phyloP scores from a whole-genome alignment of 2,888 invertebrate species.

The Mayetiola destructor region DNA sequence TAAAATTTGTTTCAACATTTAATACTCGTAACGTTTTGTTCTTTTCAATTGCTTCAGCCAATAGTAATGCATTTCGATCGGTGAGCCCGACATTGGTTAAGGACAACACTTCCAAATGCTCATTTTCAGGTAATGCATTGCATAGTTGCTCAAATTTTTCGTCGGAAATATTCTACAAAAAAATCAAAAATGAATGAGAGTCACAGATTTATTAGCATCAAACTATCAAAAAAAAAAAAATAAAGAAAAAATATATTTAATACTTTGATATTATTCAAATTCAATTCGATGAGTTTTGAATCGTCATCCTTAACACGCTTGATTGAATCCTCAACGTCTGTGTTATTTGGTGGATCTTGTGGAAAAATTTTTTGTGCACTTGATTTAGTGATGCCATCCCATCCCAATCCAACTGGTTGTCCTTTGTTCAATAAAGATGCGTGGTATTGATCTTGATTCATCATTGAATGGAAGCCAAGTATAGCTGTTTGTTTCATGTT shows the following conservation, averaged over 20 bases:
- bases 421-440: constrained; percentile 87
- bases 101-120: constrained; percentile 78
- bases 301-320: constrained; percentile 82
- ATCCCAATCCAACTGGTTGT: constrained; percentile 76
- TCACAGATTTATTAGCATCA: not conserved
- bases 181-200: constrained; percentile 11
- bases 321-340: constrained; percentile 87
- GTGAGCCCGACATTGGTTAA: constrained; percentile 88
- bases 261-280: constrained; percentile 99
- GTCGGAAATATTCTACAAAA: constrained; percentile 81
- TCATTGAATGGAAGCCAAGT: constrained; percentile 98
- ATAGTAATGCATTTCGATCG: constrained; percentile 69
- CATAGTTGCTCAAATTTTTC: constrained; percentile 86
- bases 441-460: constrained; percentile 99
- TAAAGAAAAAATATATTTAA: not conserved
- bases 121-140: constrained; percentile 75
- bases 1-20: constrained; percentile 93
- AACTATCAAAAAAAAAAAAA: not conserved
- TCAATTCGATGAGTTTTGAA: constrained; percentile 74
- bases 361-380: constrained; percentile 82
- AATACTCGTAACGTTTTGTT: constrained; percentile 69
- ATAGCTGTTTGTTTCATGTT: constrained; percentile 52
- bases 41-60: constrained; percentile 69
- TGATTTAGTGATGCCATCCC: constrained; percentile 91
- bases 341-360: constrained; percentile 90